Evolutionary conservation across 2,888 invertebrate species (phyloP).

Genomic region (Cataglyphis livida): DNA sequence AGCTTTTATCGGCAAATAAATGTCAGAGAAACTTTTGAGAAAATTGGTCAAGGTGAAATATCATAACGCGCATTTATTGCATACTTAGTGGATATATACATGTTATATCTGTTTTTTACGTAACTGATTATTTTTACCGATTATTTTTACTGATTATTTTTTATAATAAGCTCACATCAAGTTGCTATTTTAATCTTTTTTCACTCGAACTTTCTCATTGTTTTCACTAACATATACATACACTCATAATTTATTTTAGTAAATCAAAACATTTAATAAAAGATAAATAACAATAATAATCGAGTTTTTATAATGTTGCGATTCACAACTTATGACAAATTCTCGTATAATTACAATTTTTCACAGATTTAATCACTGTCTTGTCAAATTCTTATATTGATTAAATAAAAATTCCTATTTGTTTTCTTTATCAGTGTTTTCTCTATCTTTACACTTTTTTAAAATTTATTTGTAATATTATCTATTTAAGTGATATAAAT

Average conservation of each 20-base stretch:
- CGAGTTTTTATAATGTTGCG: background rate
- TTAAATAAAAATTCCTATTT: slow-evolving; percentile 1
- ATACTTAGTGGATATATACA: background rate
- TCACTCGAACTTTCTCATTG: background rate
- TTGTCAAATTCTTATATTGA: background rate
- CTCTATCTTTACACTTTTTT: background rate
- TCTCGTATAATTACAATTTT: background rate
- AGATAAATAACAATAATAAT: background rate
- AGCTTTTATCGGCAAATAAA: slow-evolving; percentile 26
- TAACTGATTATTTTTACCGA: background rate
- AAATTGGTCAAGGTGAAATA: slow-evolving; percentile 50
- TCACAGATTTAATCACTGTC: background rate
- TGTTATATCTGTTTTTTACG: background rate
- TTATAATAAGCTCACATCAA: background rate
- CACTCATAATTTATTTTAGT: background rate
- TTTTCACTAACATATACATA: background rate
- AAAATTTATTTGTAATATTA: background rate
- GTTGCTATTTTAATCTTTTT: background rate
- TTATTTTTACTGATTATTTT: background rate
- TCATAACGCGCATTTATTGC: background rate
- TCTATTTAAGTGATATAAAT: no score
- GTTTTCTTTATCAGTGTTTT: background rate
- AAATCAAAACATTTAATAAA: slow-evolving; percentile 3
- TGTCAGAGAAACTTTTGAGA: slow-evolving; percentile 32
- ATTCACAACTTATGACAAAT: background rate